phyloP scores from a whole-genome alignment of 2,113 vertebrate genomes.

The Rhinoptilus africanus region DNA sequence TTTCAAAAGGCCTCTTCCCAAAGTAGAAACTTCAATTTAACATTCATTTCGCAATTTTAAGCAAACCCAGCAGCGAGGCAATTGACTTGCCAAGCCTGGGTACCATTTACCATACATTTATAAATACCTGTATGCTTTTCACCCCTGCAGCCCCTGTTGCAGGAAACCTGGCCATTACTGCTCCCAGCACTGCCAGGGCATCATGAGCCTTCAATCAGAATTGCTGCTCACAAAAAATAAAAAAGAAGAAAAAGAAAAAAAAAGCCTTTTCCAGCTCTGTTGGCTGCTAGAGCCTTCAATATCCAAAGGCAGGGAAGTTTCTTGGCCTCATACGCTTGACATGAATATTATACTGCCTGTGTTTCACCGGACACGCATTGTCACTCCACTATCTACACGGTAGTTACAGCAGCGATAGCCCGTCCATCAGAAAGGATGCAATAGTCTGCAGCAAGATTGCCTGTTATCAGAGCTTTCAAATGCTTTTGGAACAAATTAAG shows the following conservation, averaged over 20 bases:
- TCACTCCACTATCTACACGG: neutral
- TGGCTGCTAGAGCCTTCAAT: neutral
- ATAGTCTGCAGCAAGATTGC: slow-evolving; percentile 34
- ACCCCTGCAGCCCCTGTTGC: neutral
- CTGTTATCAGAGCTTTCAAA: slow-evolving; percentile 47
- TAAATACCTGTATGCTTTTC: neutral
- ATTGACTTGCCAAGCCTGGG: neutral
- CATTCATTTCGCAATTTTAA: slow-evolving; percentile 37
- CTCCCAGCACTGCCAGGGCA: neutral
- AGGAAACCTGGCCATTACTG: neutral
- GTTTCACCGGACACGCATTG: slow-evolving; percentile 23
- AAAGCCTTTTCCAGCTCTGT: neutral
- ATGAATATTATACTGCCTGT: neutral
- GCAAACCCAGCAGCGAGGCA: slow-evolving; percentile 2
- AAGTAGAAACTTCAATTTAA: slow-evolving; percentile 63
- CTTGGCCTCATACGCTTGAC: neutral
- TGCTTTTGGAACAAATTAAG: slow-evolving; percentile 46
- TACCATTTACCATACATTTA: neutral
- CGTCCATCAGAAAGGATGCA: slow-evolving; percentile 7
- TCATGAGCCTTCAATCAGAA: neutral
- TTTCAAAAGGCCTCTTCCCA: slow-evolving; percentile 63
- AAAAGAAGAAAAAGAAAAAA: neutral
- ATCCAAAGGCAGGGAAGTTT: neutral
- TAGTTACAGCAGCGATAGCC: slow-evolving; percentile 7
- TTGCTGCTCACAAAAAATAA: neutral